Conservation (phyloP, 2,888 invertebrate genomes). For the Microdon myrmicae region DNA sequence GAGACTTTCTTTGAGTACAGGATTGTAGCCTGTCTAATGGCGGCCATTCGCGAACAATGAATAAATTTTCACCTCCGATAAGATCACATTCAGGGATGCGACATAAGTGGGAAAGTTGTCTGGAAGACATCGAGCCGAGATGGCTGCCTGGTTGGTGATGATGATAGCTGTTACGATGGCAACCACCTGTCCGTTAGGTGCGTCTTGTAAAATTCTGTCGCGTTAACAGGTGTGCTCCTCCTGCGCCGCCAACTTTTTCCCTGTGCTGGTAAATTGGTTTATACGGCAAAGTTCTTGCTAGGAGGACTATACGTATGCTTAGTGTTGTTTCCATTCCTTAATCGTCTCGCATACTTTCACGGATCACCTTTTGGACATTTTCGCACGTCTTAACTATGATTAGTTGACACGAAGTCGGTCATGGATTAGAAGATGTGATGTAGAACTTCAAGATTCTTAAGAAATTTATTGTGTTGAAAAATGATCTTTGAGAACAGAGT, state of each 20-base stretch:
- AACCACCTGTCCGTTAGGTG: constrained; percentile 44
- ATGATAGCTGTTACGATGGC: not conserved
- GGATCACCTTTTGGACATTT: constrained; percentile 27
- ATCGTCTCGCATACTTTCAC: constrained; percentile 26
- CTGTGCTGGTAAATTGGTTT: constrained; percentile 25
- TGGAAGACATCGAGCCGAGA: constrained; percentile 2
- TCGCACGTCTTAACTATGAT: constrained; percentile 27
- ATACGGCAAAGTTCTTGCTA: not conserved
- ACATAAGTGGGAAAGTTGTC: constrained; percentile 24
- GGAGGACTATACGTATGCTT: not conserved
- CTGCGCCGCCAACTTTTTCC: constrained; percentile 16
- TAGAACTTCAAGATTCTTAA: too few relatives aligned
- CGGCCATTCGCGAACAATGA: constrained; percentile 53
- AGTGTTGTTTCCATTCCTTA: constrained; percentile 4
- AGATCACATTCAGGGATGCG: constrained; percentile 53
- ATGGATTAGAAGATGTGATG: too few relatives aligned
- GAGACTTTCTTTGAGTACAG: constrained; percentile 2
- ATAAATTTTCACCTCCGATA: constrained; percentile 59
- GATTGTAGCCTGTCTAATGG: constrained; percentile 30
- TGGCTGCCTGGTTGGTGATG: not conserved
- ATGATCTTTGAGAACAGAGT: too few relatives aligned
- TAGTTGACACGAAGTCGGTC: constrained; percentile 16
- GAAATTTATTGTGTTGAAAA: too few relatives aligned
- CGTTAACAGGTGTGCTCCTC: constrained; percentile 42
- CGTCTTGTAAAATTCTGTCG: constrained; percentile 31